Conservation (phyloP, 2,113 vertebrate genomes). For the Clarias magur region DNA sequence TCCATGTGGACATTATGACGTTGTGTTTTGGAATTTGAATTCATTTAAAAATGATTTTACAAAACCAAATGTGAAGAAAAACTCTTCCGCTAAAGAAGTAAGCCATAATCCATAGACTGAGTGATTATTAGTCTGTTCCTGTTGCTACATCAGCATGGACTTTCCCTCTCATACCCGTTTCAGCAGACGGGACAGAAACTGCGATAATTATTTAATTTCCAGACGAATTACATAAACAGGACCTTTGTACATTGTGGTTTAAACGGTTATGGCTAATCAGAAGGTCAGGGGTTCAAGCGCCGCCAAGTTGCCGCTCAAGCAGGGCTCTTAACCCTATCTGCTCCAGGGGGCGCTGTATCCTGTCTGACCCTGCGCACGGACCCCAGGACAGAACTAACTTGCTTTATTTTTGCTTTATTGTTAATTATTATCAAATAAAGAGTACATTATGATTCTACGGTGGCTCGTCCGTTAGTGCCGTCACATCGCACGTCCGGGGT, state of each 20-base stretch:
- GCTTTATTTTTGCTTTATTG: neutral
- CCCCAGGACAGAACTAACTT: too few species aligned
- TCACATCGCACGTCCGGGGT: too few species aligned
- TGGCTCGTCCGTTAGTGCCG: too few species aligned
- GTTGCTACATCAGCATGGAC: conserved; percentile 17
- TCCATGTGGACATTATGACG: conserved; percentile 38
- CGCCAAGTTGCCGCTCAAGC: too few species aligned
- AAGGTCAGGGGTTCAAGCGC: too few species aligned
- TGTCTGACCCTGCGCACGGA: too few species aligned
- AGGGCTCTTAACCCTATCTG: too few species aligned
- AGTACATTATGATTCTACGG: too few species aligned
- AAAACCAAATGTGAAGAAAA: neutral
- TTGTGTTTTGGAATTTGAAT: neutral
- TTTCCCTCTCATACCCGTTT: conserved; percentile 36
- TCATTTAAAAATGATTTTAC: neutral
- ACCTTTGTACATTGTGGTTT: neutral
- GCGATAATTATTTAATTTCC: neutral
- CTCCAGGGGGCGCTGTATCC: too few species aligned
- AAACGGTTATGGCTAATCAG: too few species aligned
- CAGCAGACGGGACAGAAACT: conserved; percentile 28
- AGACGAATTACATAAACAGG: neutral
- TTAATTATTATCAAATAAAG: neutral
- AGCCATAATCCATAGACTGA: neutral
- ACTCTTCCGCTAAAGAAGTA: neutral
- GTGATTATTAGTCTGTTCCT: conserved; percentile 10